A percentile compares a stretch with the other conserved stretches of the same genome.
phyloP scores from a whole-genome alignment of 2,113 vertebrate species.

The Lichenostomus cassidix region DNA sequence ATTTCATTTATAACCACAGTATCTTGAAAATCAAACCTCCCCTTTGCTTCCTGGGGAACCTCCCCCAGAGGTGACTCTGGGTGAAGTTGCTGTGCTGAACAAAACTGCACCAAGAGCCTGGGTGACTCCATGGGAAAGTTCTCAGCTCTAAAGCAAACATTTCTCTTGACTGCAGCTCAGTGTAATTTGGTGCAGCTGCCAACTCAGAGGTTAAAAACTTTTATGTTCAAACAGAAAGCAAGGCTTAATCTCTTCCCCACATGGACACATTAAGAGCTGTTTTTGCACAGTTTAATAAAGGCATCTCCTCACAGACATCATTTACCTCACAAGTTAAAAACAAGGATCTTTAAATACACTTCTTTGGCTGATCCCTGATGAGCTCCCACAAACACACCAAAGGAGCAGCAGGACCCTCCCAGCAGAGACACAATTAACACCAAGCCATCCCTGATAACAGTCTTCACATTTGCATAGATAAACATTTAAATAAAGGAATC shows the following conservation, averaged over 20 bases:
- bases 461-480: slow-evolving; percentile 60
- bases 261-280: not conserved
- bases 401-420: not conserved
- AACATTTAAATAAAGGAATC: slow-evolving; percentile 30
- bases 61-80: not conserved
- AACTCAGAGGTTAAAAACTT: not conserved
- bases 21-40: not conserved
- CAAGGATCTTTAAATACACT: not conserved
- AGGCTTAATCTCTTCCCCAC: not conserved
- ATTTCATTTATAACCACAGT: not conserved
- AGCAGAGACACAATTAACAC: not conserved
- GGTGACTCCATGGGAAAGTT: not conserved
- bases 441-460: not conserved
- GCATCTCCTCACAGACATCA: not conserved
- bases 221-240: not conserved
- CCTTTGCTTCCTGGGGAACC: not conserved
- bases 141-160: not conserved
- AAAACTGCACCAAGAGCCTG: not conserved
- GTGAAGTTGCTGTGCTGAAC: not conserved
- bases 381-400: not conserved
- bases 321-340: not conserved
- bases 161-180: not conserved
- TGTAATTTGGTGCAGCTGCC: not conserved
- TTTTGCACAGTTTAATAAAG: not conserved
- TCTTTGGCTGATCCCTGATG: not conserved